Base-by-base conservation (phyloP, 1,140 invertebrate genomes). In the Sinonovacula constricta region DNA sequence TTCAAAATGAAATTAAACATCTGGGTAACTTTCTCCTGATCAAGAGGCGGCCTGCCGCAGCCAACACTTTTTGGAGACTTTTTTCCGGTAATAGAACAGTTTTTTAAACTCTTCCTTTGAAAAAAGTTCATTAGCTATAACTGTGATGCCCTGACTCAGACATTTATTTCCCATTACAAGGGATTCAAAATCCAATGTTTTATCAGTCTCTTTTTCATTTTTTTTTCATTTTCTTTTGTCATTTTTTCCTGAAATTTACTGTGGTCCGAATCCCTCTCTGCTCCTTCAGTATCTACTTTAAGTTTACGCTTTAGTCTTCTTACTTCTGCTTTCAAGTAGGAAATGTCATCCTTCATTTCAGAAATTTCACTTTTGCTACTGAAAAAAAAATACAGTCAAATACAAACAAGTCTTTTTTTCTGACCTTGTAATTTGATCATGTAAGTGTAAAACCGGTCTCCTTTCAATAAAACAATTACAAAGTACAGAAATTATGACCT, bases 311-410 rank as follows among this genome's bases (percentile, higher is more conserved):
- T 49, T 7, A 49, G 39, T 49, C 18, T 3, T 33, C 59, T 62
- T 2, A 62, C 30, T 62, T 62, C 59, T 18, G 30, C 15, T 62
- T 62, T 31, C 59, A 62, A 62, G 59, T 62, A 62, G 59, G 59
- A 22, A 59, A 59, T 26, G 24, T 59, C 56, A 4, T 59, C 56
- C 24, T 59, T n/a, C n/a, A n/a, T n/a, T n/a, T n/a, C n/a, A n/a
- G n/a, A n/a, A n/a, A n/a, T n/a, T n/a, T n/a, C 39, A 49, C 39
- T 49, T 49, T 49, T 49, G 39, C 18, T 49, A 49, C 39, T 49
- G 39, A 49, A 49, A 49, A 49, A n/a, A 49, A 49, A 49, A 49
- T 49, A 49, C 18, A 49, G 39, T 49, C 39, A 49, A 49, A 49
- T 49, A 49, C 39, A 18, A 49, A 49, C 39, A 49, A 49, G 39